phyloP scores from a whole-genome alignment of 1,140 invertebrate species.

The Caenorhabditis tropicalis region DNA sequence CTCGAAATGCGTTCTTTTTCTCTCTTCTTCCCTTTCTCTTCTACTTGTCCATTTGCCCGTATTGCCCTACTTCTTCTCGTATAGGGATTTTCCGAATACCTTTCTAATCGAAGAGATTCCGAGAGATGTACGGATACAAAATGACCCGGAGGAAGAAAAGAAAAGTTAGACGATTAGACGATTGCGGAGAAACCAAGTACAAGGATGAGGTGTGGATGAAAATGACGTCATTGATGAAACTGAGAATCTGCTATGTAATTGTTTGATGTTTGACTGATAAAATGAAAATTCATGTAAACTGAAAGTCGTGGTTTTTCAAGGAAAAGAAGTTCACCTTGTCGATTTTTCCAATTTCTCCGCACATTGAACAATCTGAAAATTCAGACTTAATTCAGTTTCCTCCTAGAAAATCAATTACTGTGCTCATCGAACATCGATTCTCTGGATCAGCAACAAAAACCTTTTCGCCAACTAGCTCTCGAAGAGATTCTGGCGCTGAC shows the following conservation, averaged over 20 bases:
- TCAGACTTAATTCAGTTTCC: not conserved
- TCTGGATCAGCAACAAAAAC: slow-evolving; percentile 25
- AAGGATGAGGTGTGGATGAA: not conserved
- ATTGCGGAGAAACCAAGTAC: slow-evolving; percentile 10
- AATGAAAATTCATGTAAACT: no score
- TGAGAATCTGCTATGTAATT: no score
- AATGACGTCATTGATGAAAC: not conserved
- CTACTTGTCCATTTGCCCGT: slow-evolving; percentile 6
- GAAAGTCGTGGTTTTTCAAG: no score
- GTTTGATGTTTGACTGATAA: no score
- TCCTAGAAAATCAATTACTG: not conserved
- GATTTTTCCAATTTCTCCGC: not conserved
- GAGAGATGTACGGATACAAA: not conserved
- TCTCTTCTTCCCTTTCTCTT: not conserved
- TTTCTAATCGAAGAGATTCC: not conserved
- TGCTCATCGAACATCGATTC: slow-evolving; percentile 1
- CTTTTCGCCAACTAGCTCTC: not conserved
- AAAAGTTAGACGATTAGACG: not conserved
- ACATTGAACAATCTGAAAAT: slow-evolving; percentile 4
- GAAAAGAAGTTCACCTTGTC: not conserved
- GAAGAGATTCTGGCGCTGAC: not conserved
- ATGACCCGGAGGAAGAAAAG: not conserved
- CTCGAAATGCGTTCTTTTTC: not conserved
- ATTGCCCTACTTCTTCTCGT: not conserved
- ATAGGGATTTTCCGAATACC: not conserved